Evolutionary conservation across 2,113 vertebrate species (phyloP), one percentile per base, ranked within the genome.

Genomic region (Delphinus delphis): DNA sequence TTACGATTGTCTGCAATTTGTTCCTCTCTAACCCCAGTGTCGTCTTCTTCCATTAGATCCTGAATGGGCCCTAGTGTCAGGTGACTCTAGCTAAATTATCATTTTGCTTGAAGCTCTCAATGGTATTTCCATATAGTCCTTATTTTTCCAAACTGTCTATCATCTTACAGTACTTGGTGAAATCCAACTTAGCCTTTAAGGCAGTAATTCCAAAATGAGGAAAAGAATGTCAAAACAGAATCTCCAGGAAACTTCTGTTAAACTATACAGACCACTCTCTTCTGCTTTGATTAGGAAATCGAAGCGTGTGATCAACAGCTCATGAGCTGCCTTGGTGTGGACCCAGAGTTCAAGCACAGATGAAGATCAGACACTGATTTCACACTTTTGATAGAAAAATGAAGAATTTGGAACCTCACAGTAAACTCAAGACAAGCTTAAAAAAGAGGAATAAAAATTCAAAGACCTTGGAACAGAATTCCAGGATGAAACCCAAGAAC

Each of bases 381-480:
- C 85, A 58, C 26, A 87, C 6, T 87, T 58, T 36, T 9, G 6
- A 87, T 98, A 99, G 99, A 99, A 99, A 98, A 99, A 99, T 98
- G 99, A 98, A 53, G 99, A 99, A 98, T 99, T 99, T 98, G 98
- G 99, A 74, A 99, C 99, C 33, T 98, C 99, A 28, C 99, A 99
- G 95, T 99, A 99, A 97, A 99, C 99, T 26, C 99, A 99, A 98
- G 98, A 98, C 0, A 99, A 99, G 83, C 98, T 99, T 96, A 99
- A 99, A 98, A 99, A 99, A 98, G 98, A 98, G 97, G 99, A 99
- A 96, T 99, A 99, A 98, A 99, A 98, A 98, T 99, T 99, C 98
- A 99, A 99, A 99, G 99, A 99, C 95, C 97, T 99, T 97, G 99
- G 99, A 98, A 95, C 96, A 84, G 99, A 99, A 98, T 99, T 99